Evolutionary conservation across 2,797 vertebrate species (phyloP).

Genomic region (Urosaurus nigricauda): DNA sequence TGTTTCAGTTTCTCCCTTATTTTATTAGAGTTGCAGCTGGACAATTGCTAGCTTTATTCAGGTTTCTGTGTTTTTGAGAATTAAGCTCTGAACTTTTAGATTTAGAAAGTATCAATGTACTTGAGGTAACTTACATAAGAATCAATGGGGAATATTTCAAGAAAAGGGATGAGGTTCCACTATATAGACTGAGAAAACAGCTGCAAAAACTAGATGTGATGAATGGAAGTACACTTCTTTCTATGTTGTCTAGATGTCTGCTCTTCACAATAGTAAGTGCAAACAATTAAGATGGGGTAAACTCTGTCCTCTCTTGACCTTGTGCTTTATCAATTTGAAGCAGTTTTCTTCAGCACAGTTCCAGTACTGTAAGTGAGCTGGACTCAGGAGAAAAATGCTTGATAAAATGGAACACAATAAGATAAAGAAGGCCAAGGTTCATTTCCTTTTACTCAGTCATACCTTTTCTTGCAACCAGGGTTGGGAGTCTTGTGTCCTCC

Average conservation of each 20-base stretch:
- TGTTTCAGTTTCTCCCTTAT: slow-evolving; percentile 41
- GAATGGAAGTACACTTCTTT: neutral
- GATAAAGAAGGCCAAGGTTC: neutral
- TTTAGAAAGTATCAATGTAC: neutral
- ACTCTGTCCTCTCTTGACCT: neutral
- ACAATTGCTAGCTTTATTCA: slow-evolving; percentile 15
- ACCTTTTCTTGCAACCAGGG: neutral
- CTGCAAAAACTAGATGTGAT: neutral
- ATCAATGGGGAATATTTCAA: neutral
- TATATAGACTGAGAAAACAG: slow-evolving; percentile 1
- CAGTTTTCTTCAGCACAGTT: neutral
- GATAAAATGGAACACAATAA: neutral
- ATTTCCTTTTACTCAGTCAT: neutral
- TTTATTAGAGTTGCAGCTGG: neutral
- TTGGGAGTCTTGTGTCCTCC: neutral
- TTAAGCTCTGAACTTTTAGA: slow-evolving; percentile 27
- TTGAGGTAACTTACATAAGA: neutral
- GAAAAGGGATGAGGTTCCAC: neutral
- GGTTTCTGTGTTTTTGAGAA: slow-evolving; percentile 12
- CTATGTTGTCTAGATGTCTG: no score
- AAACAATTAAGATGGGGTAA: neutral
- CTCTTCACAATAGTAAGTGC: neutral
- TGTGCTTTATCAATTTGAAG: neutral
- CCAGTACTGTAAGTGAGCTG: neutral
- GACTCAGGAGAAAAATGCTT: neutral